These are phyloP conservation scores for Scalopus aquaticus DNA, from an alignment of 2,113 vertebrate species.

Conservation along the genomic window DNA sequence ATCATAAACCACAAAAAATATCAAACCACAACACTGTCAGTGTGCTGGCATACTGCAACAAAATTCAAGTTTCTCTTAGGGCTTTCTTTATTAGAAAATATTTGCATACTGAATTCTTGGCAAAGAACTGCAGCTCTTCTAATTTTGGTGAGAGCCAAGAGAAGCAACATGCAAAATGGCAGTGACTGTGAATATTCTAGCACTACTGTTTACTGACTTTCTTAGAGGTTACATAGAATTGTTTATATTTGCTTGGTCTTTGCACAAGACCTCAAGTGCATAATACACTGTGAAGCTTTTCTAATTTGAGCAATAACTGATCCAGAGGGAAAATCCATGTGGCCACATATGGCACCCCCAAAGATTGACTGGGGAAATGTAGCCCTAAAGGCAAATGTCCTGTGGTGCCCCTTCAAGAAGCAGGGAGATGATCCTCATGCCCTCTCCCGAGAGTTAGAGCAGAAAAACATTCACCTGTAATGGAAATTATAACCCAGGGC, in stretches of 20 bases:
- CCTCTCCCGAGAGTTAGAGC: not conserved
- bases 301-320: not conserved
- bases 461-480: not conserved
- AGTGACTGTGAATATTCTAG: not conserved
- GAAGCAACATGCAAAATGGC: not conserved
- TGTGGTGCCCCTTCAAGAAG: not conserved
- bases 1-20: not conserved
- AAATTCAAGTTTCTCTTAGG: slow-evolving; percentile 40
- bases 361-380: not conserved
- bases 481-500: not conserved
- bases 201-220: not conserved
- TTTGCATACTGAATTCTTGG: slow-evolving; percentile 59
- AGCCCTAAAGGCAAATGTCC: not conserved
- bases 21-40: not conserved
- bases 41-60: slow-evolving; percentile 35
- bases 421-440: not conserved
- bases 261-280: not conserved
- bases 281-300: not conserved
- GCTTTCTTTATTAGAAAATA: slow-evolving; percentile 69
- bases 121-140: slow-evolving; percentile 19
- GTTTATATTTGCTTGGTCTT: not conserved
- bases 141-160: slow-evolving; percentile 36
- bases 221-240: not conserved
- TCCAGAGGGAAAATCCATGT: not conserved
- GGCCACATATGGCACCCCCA: not conserved